Conservation (phyloP, 2,797 vertebrate species). For the Centroberyx gerrardi region DNA sequence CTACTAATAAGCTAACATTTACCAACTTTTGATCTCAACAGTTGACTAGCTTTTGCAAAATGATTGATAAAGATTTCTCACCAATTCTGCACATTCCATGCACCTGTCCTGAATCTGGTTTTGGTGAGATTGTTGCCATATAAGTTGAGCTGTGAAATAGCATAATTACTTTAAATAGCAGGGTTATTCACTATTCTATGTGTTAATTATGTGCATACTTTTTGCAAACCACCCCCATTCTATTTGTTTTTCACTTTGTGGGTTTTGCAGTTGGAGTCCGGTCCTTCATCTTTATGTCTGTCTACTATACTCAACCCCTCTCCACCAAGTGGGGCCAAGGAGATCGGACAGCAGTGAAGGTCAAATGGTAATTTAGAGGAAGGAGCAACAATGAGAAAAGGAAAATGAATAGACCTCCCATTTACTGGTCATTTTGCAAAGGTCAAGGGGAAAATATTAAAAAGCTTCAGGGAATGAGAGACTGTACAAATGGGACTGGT, state of each 20-base stretch:
- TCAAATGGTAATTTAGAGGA: conserved; percentile 82
- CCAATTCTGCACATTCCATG: too few species aligned
- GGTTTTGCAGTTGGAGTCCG: conserved; percentile 3
- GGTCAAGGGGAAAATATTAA: conserved; percentile 72
- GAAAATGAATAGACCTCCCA: conserved; percentile 74
- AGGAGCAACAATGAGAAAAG: conserved; percentile 67
- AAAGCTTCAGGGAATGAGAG: conserved; percentile 64
- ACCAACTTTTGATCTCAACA: too few species aligned
- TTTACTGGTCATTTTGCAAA: conserved; percentile 80
- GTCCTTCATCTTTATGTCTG: conserved; percentile 44
- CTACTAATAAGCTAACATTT: too few species aligned
- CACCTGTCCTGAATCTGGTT: too few species aligned
- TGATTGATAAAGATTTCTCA: too few species aligned
- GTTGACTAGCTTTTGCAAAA: too few species aligned
- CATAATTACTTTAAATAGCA: too few species aligned
- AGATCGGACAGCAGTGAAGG: conserved; percentile 73
- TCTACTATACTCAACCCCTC: conserved; percentile 48
- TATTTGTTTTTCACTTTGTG: neutral
- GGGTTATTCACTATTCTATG: too few species aligned
- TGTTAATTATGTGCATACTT: too few species aligned
- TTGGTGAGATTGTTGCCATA: too few species aligned
- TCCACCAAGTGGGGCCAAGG: conserved; percentile 42
- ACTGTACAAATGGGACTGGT: conserved; percentile 35
- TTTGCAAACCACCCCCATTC: neutral
- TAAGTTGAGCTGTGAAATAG: too few species aligned